Percentiles rank a stretch among this genome's conserved stretches.
phyloP scores from a whole-genome alignment of 2,113 vertebrate genomes.

The Crotalus horridus region DNA sequence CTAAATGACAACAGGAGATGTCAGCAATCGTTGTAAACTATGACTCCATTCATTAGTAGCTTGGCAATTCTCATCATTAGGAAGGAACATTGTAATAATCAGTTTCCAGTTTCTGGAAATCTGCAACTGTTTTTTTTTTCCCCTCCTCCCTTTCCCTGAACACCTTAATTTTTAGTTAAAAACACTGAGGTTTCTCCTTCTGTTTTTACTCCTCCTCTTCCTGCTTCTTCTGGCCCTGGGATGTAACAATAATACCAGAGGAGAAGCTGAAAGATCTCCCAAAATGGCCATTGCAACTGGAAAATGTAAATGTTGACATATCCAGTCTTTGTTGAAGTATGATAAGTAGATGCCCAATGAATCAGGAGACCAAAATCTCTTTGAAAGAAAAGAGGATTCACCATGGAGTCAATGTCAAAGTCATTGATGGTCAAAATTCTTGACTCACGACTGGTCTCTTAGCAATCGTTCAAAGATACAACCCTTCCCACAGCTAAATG shows the following conservation, averaged over 20 bases:
- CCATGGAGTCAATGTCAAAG: background rate
- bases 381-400: constrained; percentile 22
- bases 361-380: background rate
- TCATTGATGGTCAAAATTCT: background rate
- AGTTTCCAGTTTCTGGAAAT: constrained; percentile 55
- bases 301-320: constrained; percentile 27
- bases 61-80: constrained; percentile 58
- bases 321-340: constrained; percentile 19
- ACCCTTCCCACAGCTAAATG: too few species aligned
- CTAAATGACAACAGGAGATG: constrained; percentile 52
- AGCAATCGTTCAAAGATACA: too few species aligned
- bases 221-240: constrained; percentile 26
- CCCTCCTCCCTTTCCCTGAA: constrained; percentile 36
- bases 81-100: constrained; percentile 53
- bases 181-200: background rate
- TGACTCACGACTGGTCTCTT: too few species aligned
- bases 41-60: constrained; percentile 55
- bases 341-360: constrained; percentile 13
- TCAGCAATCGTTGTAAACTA: constrained; percentile 52
- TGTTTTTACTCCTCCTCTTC: constrained; percentile 35
- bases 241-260: constrained; percentile 11
- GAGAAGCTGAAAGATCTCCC: constrained; percentile 31
- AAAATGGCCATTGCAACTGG: constrained; percentile 24
- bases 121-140: constrained; percentile 23
- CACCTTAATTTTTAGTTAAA: constrained; percentile 21